Percentiles rank a stretch among this genome's conserved stretches.
phyloP scores from a whole-genome alignment of 2,113 vertebrate species.

The Vidua chalybeata region DNA sequence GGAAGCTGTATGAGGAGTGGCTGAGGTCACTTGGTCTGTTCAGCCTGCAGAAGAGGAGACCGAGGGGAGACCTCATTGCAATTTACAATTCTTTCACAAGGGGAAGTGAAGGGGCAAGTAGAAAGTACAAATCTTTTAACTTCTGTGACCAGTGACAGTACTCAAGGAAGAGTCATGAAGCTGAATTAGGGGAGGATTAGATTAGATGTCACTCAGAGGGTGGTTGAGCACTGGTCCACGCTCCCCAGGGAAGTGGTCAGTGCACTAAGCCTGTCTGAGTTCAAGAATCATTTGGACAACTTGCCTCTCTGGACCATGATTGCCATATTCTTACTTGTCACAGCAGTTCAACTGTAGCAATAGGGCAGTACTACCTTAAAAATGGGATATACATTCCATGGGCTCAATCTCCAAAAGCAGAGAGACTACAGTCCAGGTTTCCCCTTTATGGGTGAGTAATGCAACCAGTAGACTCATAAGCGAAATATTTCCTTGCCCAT shows the following conservation, averaged over 20 bases:
- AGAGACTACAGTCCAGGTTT: background rate
- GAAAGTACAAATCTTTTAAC: background rate
- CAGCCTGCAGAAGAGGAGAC: background rate
- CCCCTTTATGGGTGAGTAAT: background rate
- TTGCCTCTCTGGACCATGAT: background rate
- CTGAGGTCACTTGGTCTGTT: background rate
- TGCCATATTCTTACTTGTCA: background rate
- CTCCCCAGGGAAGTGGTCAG: background rate
- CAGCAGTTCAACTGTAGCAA: background rate
- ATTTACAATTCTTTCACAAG: background rate
- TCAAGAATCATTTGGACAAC: background rate
- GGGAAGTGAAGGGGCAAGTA: background rate
- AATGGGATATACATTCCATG: background rate
- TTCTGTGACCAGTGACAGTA: background rate
- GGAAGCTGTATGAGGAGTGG: rapidly evolving
- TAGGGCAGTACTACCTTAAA: background rate
- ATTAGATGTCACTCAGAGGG: background rate
- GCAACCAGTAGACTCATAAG: background rate
- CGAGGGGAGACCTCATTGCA: background rate
- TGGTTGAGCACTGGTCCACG: background rate
- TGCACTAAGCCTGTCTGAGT: background rate
- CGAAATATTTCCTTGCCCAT: rapidly evolving
- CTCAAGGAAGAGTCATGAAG: background rate
- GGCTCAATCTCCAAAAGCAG: background rate
- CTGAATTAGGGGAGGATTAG: background rate